These are phyloP conservation scores for Paguma larvata DNA, from an alignment of 2,797 vertebrate species.

Conservation along the genomic window DNA sequence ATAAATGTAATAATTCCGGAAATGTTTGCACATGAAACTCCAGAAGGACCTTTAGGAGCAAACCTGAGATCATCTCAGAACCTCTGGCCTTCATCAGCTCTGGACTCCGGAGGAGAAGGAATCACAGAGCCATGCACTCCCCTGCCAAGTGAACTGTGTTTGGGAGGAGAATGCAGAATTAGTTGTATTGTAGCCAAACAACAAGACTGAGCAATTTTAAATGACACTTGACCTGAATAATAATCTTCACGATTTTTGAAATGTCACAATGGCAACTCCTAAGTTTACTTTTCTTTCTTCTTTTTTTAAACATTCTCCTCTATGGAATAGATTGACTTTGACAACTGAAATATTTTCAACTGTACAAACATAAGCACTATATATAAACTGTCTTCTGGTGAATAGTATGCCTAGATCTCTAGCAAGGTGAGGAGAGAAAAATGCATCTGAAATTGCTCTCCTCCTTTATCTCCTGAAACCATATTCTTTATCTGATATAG, in stretches of 20 bases:
- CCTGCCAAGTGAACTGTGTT: constrained; percentile 21
- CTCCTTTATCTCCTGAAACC: constrained; percentile 51
- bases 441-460: constrained; percentile 38
- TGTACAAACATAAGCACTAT: constrained; percentile 34
- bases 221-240: constrained; percentile 70
- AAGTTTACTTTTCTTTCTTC: not conserved
- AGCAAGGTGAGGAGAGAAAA: constrained; percentile 60
- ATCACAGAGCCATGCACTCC: not conserved
- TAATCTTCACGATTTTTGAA: constrained; percentile 38
- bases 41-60: constrained; percentile 68
- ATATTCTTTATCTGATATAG: constrained; percentile 53
- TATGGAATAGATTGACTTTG: constrained; percentile 23
- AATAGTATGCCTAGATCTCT: not conserved
- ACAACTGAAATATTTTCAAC: constrained; percentile 63
- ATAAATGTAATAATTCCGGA: constrained; percentile 39
- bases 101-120: constrained; percentile 62
- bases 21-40: constrained; percentile 69
- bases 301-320: not conserved
- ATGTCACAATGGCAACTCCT: constrained; percentile 41
- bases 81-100: constrained; percentile 64
- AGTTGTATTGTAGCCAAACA: constrained; percentile 15
- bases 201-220: constrained; percentile 56
- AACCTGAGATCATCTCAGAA: constrained; percentile 77
- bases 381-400: constrained; percentile 19
- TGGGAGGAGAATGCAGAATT: constrained; percentile 42